Percentiles rank a stretch among this genome's conserved stretches.
These are phyloP conservation scores for Labeo calbasu DNA, from an alignment of 2,797 vertebrate genomes.

Conservation along the genomic window DNA sequence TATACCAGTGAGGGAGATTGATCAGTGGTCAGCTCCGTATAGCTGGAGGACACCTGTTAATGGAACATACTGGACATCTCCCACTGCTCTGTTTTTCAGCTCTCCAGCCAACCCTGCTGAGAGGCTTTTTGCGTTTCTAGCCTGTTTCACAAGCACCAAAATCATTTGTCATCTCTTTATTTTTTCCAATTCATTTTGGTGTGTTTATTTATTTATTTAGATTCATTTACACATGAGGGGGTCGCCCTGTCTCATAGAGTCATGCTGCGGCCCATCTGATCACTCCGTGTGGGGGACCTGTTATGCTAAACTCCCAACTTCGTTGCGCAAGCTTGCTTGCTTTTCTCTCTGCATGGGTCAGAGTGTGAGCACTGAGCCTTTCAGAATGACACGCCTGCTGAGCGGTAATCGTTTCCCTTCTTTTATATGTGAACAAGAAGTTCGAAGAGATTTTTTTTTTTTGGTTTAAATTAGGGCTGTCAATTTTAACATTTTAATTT, in stretches of 20 bases:
- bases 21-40: slow-evolving; percentile 49
- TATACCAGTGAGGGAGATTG: slow-evolving; percentile 44
- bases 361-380: slow-evolving; percentile 43
- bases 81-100: slow-evolving; percentile 15
- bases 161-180: slow-evolving; percentile 18
- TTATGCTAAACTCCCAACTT: slow-evolving; percentile 41
- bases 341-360: slow-evolving; percentile 51
- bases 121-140: slow-evolving; percentile 21
- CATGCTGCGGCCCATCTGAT: slow-evolving; percentile 49
- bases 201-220: slow-evolving; percentile 31
- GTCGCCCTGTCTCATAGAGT: slow-evolving; percentile 20
- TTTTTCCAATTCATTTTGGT: slow-evolving; percentile 13
- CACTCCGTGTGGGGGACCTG: slow-evolving; percentile 35
- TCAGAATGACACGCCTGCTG: slow-evolving; percentile 28
- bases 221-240: slow-evolving; percentile 17
- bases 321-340: slow-evolving; percentile 34
- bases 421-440: background rate
- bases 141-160: background rate
- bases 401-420: slow-evolving; percentile 23
- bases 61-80: slow-evolving; percentile 30
- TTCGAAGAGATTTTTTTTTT: background rate
- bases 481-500: slow-evolving; percentile 3
- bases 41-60: slow-evolving; percentile 54
- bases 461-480: background rate
- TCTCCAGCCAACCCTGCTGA: slow-evolving; percentile 12